Evolutionary conservation across 2,113 vertebrate species (phyloP).

Genomic region (Hyaena hyaena): DNA sequence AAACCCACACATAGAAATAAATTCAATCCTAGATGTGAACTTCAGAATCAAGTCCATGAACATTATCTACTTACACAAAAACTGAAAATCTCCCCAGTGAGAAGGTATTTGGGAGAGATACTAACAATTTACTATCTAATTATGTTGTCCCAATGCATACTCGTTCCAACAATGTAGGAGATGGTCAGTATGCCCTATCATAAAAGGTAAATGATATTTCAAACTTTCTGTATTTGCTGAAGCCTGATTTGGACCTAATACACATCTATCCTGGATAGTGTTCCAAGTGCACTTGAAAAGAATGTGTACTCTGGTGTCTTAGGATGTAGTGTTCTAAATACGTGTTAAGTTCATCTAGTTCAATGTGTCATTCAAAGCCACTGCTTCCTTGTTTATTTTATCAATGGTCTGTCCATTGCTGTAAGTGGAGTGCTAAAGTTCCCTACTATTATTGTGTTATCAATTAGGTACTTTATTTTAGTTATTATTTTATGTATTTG

Average conservation of each 20-base stretch:
- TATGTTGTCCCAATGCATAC: not conserved
- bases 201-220: not conserved
- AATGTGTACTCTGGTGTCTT: not conserved
- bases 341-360: not conserved
- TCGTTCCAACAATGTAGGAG: not conserved
- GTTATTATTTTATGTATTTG: not conserved
- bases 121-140: not conserved
- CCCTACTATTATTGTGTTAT: not conserved
- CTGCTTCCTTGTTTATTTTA: not conserved
- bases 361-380: not conserved
- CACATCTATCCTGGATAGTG: not conserved
- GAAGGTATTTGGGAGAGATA: not conserved
- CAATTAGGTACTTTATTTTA: not conserved
- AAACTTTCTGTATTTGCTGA: not conserved
- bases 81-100: not conserved
- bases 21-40: not conserved
- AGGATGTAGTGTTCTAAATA: not conserved
- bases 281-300: not conserved
- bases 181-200: fast-evolving
- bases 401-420: not conserved
- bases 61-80: not conserved
- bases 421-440: not conserved
- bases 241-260: not conserved
- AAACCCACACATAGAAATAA: not conserved
- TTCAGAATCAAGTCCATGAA: not conserved